A percentile compares a stretch with the other conserved stretches of the same genome.
These are phyloP conservation scores for Rhopilema esculentum DNA, from an alignment of 30 jellyfish, hydroid and myxozoan species.

Conservation along the genomic window DNA sequence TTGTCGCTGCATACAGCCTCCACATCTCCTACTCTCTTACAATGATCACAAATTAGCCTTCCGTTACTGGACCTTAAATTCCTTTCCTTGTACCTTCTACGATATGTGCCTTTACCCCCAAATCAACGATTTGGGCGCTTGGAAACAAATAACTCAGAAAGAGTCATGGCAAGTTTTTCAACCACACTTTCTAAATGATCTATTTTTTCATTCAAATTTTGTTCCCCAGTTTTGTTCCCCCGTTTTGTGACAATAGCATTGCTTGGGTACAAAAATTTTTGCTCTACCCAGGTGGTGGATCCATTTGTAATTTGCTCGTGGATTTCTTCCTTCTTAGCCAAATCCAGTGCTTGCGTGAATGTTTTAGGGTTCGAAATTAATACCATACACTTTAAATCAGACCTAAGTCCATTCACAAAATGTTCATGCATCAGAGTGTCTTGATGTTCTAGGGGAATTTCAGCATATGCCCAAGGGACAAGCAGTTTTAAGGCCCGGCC, in stretches of 20 bases:
- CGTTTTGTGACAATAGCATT: background rate
- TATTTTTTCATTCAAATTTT: background rate
- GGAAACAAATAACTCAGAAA: background rate
- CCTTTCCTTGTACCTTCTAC: background rate
- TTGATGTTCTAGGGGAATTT: slow-evolving; percentile 31
- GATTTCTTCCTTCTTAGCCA: too few species aligned
- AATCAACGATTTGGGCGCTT: background rate
- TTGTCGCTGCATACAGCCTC: too few species aligned
- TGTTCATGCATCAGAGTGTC: too few species aligned
- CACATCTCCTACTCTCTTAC: too few species aligned
- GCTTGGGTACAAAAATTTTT: background rate
- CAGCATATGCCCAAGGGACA: slow-evolving; percentile 25
- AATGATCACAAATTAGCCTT: background rate
- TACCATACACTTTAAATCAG: background rate
- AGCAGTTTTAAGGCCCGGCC: slow-evolving; percentile 40
- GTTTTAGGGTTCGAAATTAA: background rate
- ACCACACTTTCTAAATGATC: slow-evolving; percentile 4
- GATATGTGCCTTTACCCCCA: background rate
- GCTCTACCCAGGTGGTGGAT: background rate
- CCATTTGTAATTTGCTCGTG: background rate
- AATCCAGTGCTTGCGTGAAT: background rate
- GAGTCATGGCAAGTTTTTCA: slow-evolving; percentile 5
- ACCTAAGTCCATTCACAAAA: background rate
- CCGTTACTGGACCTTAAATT: background rate
- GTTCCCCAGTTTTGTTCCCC: background rate